Conservation (phyloP, 2,797 vertebrate species). For the Zenarchopterus dispar region DNA sequence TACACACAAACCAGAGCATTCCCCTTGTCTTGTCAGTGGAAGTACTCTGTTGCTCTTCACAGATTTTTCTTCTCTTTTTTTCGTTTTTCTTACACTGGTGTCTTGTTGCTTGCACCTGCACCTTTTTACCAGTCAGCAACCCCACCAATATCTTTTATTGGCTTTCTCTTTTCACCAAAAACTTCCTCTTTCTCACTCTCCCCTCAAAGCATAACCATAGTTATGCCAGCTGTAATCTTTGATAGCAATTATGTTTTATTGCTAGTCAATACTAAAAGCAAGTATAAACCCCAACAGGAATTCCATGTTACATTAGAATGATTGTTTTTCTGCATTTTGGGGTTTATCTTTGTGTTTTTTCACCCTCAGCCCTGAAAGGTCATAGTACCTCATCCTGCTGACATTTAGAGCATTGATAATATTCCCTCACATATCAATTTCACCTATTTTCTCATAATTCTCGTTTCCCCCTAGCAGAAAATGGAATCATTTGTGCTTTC, state of each 20-base stretch:
- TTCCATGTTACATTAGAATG: constrained; percentile 65
- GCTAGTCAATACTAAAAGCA: constrained; percentile 40
- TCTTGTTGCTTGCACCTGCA: no score
- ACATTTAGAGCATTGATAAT: constrained; percentile 86
- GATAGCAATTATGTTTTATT: constrained; percentile 22
- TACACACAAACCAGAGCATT: not conserved
- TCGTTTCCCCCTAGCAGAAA: constrained; percentile 84
- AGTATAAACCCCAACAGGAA: constrained; percentile 41
- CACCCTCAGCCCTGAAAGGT: constrained; percentile 72
- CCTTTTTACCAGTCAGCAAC: no score
- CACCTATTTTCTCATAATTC: constrained; percentile 88
- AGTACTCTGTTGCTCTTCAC: no score
- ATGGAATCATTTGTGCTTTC: constrained; percentile 89
- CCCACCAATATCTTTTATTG: no score
- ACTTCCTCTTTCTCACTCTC: constrained; percentile 6
- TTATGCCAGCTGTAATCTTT: no score
- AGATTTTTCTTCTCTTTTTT: no score
- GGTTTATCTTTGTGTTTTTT: constrained; percentile 71
- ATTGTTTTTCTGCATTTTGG: constrained; percentile 72
- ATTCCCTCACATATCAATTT: constrained; percentile 89
- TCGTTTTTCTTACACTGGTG: no score
- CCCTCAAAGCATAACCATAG: constrained; percentile 3
- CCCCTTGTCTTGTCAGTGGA: no score
- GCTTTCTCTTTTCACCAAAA: not conserved
- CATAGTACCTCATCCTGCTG: constrained; percentile 80